phyloP scores from a whole-genome alignment of 2,797 vertebrate genomes.

The Gila robusta region DNA sequence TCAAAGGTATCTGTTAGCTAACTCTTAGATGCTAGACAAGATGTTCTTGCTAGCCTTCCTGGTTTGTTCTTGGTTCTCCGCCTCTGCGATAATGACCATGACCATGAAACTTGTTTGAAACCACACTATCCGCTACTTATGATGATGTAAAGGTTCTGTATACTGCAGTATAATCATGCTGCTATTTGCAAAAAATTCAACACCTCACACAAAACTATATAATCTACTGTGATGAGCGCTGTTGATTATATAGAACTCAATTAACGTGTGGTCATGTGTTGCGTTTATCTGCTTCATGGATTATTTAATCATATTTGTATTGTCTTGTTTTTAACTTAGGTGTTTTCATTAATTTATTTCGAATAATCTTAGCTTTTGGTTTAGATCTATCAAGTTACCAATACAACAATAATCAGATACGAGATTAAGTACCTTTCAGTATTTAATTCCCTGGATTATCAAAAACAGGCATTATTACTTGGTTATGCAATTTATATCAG shows the following conservation, averaged over 20 bases:
- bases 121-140: neutral
- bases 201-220: neutral
- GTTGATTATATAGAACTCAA: neutral
- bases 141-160: neutral
- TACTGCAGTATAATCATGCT: neutral
- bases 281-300: neutral
- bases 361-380: neutral
- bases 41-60: neutral
- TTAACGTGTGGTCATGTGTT: neutral
- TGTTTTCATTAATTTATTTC: neutral
- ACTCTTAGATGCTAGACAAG: neutral
- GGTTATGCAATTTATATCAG: neutral
- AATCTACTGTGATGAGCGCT: neutral
- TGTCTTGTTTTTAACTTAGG: neutral
- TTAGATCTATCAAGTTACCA: neutral
- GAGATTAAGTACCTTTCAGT: neutral
- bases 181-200: neutral
- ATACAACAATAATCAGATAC: neutral
- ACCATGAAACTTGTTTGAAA: neutral
- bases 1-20: neutral
- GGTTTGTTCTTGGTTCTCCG: neutral
- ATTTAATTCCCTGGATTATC: neutral
- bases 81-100: neutral
- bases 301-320: neutral
- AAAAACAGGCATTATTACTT: neutral